phyloP scores from a whole-genome alignment of 2,888 invertebrate genomes.

The Lamellibrachia satsuma region DNA sequence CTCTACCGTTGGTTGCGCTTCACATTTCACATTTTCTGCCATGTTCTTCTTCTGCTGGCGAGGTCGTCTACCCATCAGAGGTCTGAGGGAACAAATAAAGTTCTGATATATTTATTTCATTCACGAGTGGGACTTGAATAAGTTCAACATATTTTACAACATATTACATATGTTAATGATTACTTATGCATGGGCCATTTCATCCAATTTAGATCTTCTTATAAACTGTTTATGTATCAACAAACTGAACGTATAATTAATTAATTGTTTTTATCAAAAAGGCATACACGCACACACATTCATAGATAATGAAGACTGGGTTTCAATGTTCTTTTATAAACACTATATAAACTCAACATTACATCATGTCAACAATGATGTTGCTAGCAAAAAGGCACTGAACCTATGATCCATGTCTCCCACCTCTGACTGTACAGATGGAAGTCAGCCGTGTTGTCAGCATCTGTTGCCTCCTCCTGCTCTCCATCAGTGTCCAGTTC shows the following conservation, averaged over 20 bases:
- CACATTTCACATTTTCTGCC: not conserved
- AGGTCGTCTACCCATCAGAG: not conserved
- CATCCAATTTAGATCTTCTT: too few relatives aligned
- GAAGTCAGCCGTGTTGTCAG: constrained; percentile 19
- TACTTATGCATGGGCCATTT: too few relatives aligned
- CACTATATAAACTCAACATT: not conserved
- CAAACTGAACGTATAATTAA: too few relatives aligned
- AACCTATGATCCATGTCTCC: not conserved
- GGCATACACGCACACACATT: not conserved
- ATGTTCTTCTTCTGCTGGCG: not conserved
- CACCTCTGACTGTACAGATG: constrained; percentile 17
- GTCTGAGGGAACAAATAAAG: not conserved
- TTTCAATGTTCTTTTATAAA: not conserved
- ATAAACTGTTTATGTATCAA: not conserved
- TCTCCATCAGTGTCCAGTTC: constrained; percentile 26
- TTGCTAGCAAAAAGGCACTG: not conserved
- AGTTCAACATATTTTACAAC: not conserved
- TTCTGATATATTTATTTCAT: not conserved
- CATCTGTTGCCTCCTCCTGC: not conserved
- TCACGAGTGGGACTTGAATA: not conserved
- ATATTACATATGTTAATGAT: too few relatives aligned
- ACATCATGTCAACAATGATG: not conserved
- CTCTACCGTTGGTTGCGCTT: not conserved
- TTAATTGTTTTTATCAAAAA: not conserved
- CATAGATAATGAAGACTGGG: not conserved